Conservation (phyloP, 2,797 vertebrate species). For the Graptemys geographica region DNA sequence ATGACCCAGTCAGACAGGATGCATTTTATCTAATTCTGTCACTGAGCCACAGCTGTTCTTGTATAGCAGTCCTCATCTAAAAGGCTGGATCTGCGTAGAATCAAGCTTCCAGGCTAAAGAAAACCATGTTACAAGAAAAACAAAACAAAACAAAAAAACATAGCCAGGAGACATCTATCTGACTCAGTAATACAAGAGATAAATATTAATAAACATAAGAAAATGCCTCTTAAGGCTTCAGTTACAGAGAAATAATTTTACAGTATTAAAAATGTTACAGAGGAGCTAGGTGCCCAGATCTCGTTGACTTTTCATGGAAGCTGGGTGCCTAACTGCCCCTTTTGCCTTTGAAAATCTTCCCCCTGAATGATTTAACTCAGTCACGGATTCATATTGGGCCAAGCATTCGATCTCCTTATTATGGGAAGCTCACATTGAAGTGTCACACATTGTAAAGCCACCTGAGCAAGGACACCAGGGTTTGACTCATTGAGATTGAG, state of each 20-base stretch:
- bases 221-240: not conserved
- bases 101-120: not conserved
- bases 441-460: not conserved
- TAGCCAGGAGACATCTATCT: not conserved
- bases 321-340: not conserved
- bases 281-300: not conserved
- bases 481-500: not conserved
- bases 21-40: constrained; percentile 5
- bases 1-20: constrained; percentile 29
- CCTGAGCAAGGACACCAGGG: not conserved
- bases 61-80: not conserved
- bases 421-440: not conserved
- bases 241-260: not conserved
- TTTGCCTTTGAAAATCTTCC: not conserved
- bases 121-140: not conserved
- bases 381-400: not conserved
- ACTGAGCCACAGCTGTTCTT: constrained; percentile 20
- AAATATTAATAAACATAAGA: not conserved
- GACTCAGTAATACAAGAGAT: not conserved
- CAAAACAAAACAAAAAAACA: not conserved
- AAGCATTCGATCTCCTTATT: not conserved
- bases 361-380: not conserved
- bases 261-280: not conserved
- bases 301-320: not conserved
- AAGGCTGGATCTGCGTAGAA: not conserved